Evolutionary conservation across 2,113 vertebrate genomes (phyloP), one percentile per base, ranked within the genome.

Genomic region (Aspiorhynchus laticeps): DNA sequence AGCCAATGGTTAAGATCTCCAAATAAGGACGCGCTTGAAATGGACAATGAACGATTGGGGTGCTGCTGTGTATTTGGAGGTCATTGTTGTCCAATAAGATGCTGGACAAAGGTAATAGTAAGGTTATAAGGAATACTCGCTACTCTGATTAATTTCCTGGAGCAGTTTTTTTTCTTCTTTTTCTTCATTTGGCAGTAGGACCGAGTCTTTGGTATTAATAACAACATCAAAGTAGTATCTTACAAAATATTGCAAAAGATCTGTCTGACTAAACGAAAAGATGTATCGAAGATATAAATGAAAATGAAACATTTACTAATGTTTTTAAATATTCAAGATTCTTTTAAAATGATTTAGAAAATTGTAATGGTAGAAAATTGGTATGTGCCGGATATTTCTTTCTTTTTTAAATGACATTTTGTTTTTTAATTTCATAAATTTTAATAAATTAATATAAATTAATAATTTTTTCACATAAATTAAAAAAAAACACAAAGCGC

Each of bases 1-100:
- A 90, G 71, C 93, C 94, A 94, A 95, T 88, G 9, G 76, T 10
- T 3, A 7, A 5, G 21, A 51, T 28, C 5, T 28, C 38, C 67
- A 33, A 61, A 38, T 53, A 76, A 82, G 74, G 65, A 88, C 63
- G 69, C 80, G 75, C 41, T 87, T 76, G 19, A 85, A 78, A 46
- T 33, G 15, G 75, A 78, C 85, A 90, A 89, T 90, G 41, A n/a
- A 56, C 51, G 38, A 48, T 63, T 31, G 31, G 76, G 56, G 65
- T 61, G 67, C 28, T 63, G 31, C 67, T 31, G 26, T 43, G 48
- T 28, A 53, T 28, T 56, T 73, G 53, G 43, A 51, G 59, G 81
- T 84, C 75, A 36, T 33, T 51, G 14, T 36, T 14, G 59, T 46
- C 63, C 48, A 80, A 28, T 69, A 33, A 69, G 14, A 67, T 14